phyloP scores from a whole-genome alignment of 2,797 vertebrate species.

The Parauchenoglanis punctatus region DNA sequence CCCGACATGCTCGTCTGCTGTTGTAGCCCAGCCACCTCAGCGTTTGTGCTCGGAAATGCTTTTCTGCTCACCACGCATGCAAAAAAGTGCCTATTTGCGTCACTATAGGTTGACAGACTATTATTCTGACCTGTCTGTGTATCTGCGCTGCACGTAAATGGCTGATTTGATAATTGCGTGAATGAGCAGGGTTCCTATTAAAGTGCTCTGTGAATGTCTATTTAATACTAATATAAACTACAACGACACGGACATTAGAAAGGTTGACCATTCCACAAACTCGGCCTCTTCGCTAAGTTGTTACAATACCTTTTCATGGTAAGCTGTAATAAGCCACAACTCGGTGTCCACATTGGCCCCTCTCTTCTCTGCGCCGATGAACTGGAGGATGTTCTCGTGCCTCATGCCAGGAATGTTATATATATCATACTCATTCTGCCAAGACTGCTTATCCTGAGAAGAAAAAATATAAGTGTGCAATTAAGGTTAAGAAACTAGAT shows the following conservation, averaged over 20 bases:
- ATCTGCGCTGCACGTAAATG: neutral
- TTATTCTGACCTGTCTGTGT: neutral
- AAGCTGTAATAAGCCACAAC: slow-evolving; percentile 89
- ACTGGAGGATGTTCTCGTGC: slow-evolving; percentile 89
- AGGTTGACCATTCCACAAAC: neutral
- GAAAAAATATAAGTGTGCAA: neutral
- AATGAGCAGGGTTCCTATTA: neutral
- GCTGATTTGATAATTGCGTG: neutral
- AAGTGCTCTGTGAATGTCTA: neutral
- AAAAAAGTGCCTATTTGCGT: neutral
- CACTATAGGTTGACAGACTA: too few species aligned
- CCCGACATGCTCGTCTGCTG: neutral
- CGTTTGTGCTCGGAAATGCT: neutral
- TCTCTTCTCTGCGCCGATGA: slow-evolving; percentile 89
- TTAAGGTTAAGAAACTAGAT: neutral
- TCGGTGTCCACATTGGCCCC: slow-evolving; percentile 85
- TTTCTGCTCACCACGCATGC: neutral
- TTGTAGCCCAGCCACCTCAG: neutral
- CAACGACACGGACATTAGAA: neutral
- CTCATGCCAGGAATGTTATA: slow-evolving; percentile 89
- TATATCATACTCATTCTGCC: slow-evolving; percentile 94
- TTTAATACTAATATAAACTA: neutral
- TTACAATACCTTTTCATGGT: slow-evolving; percentile 86
- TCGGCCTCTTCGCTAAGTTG: neutral
- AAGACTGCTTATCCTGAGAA: slow-evolving; percentile 86